Conservation (phyloP, 2,113 vertebrate genomes). For the Typhlomys cinereus region DNA sequence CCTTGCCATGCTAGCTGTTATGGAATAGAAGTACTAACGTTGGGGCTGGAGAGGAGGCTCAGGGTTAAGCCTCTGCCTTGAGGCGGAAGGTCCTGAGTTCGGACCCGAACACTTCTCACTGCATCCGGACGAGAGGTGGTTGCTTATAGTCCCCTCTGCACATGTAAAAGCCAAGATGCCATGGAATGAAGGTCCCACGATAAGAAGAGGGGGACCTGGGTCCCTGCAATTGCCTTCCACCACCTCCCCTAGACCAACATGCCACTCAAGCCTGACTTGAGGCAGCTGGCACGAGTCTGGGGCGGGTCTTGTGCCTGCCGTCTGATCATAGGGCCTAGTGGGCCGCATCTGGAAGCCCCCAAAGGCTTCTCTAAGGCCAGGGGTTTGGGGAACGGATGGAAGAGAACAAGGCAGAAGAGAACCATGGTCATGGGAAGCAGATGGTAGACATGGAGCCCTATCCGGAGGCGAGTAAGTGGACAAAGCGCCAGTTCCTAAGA, state of each 20-base stretch:
- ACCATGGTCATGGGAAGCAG: accelerated
- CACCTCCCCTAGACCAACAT: background rate
- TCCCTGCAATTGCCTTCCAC: accelerated
- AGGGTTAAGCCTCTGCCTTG: too few species aligned
- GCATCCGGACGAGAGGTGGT: background rate
- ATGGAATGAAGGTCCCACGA: accelerated
- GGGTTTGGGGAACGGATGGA: background rate
- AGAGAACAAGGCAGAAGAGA: background rate
- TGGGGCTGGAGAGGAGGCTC: too few species aligned
- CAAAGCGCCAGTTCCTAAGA: background rate
- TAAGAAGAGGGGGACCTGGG: background rate
- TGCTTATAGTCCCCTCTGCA: background rate
- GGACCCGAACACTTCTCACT: accelerated
- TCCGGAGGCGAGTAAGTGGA: accelerated
- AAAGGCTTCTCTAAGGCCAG: background rate
- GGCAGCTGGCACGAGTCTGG: background rate
- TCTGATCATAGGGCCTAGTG: background rate
- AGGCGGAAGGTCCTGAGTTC: too few species aligned
- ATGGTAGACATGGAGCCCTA: accelerated
- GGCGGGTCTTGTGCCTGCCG: background rate
- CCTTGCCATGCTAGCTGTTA: accelerated
- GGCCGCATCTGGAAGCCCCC: background rate
- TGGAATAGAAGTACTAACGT: accelerated
- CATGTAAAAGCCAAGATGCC: background rate
- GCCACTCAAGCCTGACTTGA: background rate